phyloP scores from a whole-genome alignment of 2,113 vertebrate species.

The Vireo altiloquus region DNA sequence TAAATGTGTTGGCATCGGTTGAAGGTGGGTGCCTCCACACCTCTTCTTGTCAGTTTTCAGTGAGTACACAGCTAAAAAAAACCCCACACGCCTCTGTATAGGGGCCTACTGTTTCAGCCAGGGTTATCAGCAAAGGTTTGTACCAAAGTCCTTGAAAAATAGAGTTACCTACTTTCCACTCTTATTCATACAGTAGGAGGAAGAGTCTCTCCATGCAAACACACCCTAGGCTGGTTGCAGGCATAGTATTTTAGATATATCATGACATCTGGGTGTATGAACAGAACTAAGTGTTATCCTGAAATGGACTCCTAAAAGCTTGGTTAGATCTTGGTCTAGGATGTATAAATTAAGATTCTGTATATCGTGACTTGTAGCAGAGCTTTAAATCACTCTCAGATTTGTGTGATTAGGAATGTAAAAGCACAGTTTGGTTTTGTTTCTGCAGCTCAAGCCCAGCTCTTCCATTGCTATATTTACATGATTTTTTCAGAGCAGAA shows the following conservation, averaged over 20 bases:
- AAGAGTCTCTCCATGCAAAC: constrained; percentile 30
- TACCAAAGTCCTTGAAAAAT: constrained; percentile 11
- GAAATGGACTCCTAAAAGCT: neutral
- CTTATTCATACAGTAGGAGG: constrained; percentile 27
- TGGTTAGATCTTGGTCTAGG: neutral
- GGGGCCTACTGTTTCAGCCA: constrained; percentile 42
- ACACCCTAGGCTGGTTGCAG: neutral
- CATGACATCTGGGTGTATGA: neutral
- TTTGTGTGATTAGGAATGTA: neutral
- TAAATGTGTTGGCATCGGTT: constrained; percentile 55
- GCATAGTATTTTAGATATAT: neutral
- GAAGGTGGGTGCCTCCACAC: constrained; percentile 62
- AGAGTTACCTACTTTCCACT: constrained; percentile 16
- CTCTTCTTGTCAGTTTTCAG: constrained; percentile 60
- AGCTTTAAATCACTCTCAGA: neutral
- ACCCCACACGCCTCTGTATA: constrained; percentile 20
- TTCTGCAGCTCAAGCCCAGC: neutral
- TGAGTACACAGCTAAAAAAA: constrained; percentile 32
- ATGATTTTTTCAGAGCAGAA: neutral
- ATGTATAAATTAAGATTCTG: neutral
- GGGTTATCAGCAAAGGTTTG: neutral
- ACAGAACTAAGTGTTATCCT: neutral
- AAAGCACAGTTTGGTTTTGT: neutral
- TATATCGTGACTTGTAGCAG: neutral
- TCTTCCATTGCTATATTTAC: neutral